A percentile compares a stretch with the other conserved stretches of the same genome.
These are phyloP conservation scores for Geotrupes spiniger DNA, from an alignment of 2,888 invertebrate genomes.

Conservation along the genomic window DNA sequence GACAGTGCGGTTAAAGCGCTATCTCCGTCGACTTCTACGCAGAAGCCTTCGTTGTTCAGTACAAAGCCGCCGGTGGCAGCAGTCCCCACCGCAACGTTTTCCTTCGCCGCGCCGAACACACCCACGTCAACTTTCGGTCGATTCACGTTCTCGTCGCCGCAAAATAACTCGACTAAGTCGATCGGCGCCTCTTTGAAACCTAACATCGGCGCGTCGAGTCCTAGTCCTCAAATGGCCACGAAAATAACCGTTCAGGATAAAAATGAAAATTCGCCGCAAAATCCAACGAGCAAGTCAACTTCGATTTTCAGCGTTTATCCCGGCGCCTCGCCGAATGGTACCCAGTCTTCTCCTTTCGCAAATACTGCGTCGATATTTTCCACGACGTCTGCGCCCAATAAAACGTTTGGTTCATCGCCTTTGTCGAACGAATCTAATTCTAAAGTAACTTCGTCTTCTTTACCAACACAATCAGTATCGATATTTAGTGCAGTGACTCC, in stretches of 20 bases:
- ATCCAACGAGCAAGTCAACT: slow-evolving; percentile 10
- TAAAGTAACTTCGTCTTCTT: too few relatives aligned
- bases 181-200: not conserved
- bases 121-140: slow-evolving; percentile 31
- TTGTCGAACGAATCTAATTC: too few relatives aligned
- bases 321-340: slow-evolving; percentile 16
- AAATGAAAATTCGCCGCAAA: too few relatives aligned
- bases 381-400: too few relatives aligned
- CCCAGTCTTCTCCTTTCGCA: not conserved
- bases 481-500: slow-evolving; percentile 37
- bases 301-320: not conserved
- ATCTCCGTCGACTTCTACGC: not conserved
- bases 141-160: slow-evolving; percentile 12
- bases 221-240: too few relatives aligned
- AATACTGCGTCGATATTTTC: too few relatives aligned
- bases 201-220: too few relatives aligned
- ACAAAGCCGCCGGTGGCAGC: slow-evolving; percentile 18
- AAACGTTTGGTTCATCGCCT: slow-evolving; percentile 5
- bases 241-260: too few relatives aligned
- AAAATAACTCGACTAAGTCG: slow-evolving; percentile 34
- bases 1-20: not conserved
- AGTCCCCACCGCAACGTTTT: slow-evolving; percentile 8
- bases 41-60: slow-evolving; percentile 20
- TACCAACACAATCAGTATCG: slow-evolving; percentile 7
- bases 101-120: slow-evolving; percentile 20